phyloP scores from a whole-genome alignment of 1,140 invertebrate genomes.

The Trichonephila inaurata region DNA sequence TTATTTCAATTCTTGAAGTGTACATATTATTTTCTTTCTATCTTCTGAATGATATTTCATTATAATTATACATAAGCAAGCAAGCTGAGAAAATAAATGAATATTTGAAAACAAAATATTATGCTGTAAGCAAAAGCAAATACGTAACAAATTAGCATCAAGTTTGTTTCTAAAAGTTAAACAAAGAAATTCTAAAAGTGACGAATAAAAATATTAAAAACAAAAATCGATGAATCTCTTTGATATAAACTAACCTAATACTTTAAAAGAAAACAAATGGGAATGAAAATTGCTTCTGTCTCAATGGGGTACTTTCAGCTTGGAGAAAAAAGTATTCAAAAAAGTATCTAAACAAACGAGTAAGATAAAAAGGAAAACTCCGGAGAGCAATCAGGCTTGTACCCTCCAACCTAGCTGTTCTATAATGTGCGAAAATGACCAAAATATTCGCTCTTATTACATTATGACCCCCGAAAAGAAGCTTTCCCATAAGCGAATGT shows the following conservation, averaged over 20 bases:
- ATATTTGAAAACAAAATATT: too few species aligned
- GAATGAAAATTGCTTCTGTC: neutral
- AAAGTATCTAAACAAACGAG: neutral
- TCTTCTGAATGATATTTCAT: too few species aligned
- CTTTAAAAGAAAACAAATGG: neutral
- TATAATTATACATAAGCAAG: too few species aligned
- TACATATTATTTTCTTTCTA: too few species aligned
- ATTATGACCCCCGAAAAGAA: neutral
- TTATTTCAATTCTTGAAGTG: too few species aligned
- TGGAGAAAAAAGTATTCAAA: neutral
- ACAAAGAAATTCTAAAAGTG: too few species aligned
- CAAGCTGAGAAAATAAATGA: too few species aligned
- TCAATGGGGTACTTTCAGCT: neutral
- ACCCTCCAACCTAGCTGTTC: neutral
- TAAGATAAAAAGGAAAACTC: neutral
- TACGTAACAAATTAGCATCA: too few species aligned
- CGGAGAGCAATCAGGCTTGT: neutral
- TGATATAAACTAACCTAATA: neutral
- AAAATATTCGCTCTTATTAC: slow-evolving; percentile 11
- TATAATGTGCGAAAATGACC: neutral
- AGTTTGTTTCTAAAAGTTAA: too few species aligned
- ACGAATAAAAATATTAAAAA: too few species aligned
- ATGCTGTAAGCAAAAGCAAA: too few species aligned
- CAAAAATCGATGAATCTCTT: neutral
- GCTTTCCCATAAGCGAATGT: neutral